Evolutionary conservation across 2,888 invertebrate genomes (phyloP).

Genomic region (Lissonota sp.): DNA sequence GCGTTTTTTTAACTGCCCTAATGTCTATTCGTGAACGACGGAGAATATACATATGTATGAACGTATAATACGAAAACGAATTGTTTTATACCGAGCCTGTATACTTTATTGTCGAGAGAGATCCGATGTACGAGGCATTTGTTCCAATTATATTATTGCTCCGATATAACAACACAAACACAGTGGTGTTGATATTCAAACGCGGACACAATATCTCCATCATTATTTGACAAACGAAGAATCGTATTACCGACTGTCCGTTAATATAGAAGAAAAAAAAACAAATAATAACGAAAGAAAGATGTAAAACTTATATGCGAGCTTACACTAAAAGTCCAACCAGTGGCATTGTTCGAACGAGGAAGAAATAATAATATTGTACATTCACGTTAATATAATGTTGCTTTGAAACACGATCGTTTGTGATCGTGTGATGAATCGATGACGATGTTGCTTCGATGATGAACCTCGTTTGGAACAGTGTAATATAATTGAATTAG

Average conservation of each 20-base stretch:
- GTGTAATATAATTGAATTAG: conserved; percentile 55
- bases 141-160: conserved; percentile 27
- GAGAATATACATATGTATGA: too few species aligned
- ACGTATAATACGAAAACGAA: neutral
- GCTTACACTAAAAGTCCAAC: conserved; percentile 22
- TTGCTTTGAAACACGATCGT: neutral
- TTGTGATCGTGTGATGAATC: conserved; percentile 6
- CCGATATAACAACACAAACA: conserved; percentile 18
- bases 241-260: conserved; percentile 63
- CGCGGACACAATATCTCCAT: conserved; percentile 47
- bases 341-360: conserved; percentile 45
- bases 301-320: conserved; percentile 20
- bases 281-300: neutral
- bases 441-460: neutral
- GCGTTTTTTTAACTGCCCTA: too few species aligned
- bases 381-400: conserved; percentile 57
- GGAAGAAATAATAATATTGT: conserved; percentile 29
- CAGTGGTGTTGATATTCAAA: conserved; percentile 55
- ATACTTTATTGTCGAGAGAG: conserved; percentile 50
- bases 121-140: conserved; percentile 34
- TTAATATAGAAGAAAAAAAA: conserved; percentile 12
- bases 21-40: too few species aligned
- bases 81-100: conserved; percentile 57
- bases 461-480: conserved; percentile 65
- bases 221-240: conserved; percentile 55